phyloP scores from a whole-genome alignment of 2,888 invertebrate genomes.

The Trichogramma dendrolimi region DNA sequence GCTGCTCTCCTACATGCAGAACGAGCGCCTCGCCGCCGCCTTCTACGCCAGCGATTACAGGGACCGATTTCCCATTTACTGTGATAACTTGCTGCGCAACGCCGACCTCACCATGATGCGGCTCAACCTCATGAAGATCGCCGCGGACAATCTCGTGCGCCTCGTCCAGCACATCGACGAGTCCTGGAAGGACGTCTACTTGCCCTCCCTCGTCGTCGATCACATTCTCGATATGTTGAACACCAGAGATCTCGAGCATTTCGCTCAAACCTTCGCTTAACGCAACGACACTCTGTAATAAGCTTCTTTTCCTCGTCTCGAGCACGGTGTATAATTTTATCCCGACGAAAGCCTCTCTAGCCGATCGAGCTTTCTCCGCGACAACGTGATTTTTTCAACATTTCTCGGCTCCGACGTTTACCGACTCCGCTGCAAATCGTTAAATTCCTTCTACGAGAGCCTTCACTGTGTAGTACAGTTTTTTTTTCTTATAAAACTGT shows the following conservation, averaged over 20 bases:
- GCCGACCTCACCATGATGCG: background rate
- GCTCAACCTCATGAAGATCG: background rate
- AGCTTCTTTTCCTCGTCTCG: too few relatives aligned
- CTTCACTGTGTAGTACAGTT: too few relatives aligned
- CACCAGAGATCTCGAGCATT: conserved; percentile 4
- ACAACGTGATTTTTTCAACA: too few relatives aligned
- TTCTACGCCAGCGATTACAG: background rate
- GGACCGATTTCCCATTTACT: conserved; percentile 8
- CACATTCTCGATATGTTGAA: conserved; percentile 12
- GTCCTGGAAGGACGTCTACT: conserved; percentile 4
- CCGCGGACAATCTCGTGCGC: background rate
- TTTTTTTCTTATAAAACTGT: too few relatives aligned
- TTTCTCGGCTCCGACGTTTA: too few relatives aligned
- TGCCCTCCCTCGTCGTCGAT: conserved; percentile 14
- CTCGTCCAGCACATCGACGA: conserved; percentile 6
- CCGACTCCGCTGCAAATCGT: too few relatives aligned
- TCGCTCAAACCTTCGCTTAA: background rate
- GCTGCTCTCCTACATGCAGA: background rate
- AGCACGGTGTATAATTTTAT: too few relatives aligned
- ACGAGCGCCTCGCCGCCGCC: background rate
- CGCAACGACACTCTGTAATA: too few relatives aligned
- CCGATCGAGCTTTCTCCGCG: too few relatives aligned
- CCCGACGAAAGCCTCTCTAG: too few relatives aligned
- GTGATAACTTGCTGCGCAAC: background rate
- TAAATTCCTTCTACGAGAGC: too few relatives aligned